phyloP scores from a whole-genome alignment of 2,888 invertebrate species.

The Subacronicta megacephala region DNA sequence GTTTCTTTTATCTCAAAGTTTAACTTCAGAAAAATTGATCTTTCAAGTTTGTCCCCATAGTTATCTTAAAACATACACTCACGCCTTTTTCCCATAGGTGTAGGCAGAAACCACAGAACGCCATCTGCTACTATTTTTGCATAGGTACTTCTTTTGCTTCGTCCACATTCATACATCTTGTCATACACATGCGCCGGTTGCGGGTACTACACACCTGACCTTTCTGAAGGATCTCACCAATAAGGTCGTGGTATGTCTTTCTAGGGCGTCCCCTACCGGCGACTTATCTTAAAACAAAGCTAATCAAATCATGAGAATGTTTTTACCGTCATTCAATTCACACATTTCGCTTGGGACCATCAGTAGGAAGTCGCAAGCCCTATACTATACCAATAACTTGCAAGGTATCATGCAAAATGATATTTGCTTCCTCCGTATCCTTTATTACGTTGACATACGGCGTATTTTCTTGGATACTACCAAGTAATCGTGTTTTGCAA shows the following conservation, averaged over 20 bases:
- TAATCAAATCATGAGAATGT: slow-evolving; percentile 46
- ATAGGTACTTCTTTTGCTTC: too few species aligned
- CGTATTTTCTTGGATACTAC: slow-evolving; percentile 55
- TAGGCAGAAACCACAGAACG: too few species aligned
- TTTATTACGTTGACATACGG: slow-evolving; percentile 55
- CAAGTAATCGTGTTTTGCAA: slow-evolving; percentile 42
- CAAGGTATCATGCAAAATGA: slow-evolving; percentile 49
- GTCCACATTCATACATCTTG: too few species aligned
- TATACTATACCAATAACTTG: slow-evolving; percentile 57
- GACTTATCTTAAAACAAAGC: slow-evolving; percentile 24
- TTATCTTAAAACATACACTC: too few species aligned
- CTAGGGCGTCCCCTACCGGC: too few species aligned
- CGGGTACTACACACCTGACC: too few species aligned
- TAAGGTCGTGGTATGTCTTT: too few species aligned
- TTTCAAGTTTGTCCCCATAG: neutral
- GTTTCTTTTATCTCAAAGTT: neutral
- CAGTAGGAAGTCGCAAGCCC: slow-evolving; percentile 56
- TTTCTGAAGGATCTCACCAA: too few species aligned
- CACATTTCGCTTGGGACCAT: slow-evolving; percentile 53
- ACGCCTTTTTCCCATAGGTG: too few species aligned
- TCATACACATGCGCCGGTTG: too few species aligned
- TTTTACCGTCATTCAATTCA: slow-evolving; percentile 44
- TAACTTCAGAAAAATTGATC: neutral
- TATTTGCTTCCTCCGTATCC: slow-evolving; percentile 41
- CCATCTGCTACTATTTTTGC: too few species aligned